Evolutionary conservation across 2,113 vertebrate species (phyloP), one percentile per base, ranked within the genome.

Genomic region (Choloepus hoffmanni): DNA sequence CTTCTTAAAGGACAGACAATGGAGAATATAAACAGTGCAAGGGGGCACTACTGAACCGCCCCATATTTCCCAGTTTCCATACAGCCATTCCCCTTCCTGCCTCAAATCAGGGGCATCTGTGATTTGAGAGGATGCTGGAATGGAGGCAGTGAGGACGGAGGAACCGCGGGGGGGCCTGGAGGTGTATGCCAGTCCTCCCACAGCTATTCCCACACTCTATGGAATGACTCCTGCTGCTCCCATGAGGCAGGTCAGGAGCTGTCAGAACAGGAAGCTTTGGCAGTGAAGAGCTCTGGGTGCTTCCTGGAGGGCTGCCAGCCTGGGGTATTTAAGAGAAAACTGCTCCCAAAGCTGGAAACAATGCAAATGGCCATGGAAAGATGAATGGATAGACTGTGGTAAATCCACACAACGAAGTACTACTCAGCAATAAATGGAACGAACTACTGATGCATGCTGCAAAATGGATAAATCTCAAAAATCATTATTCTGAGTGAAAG

Each of bases 141-240:
- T 0, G 9, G 62, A 90, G 65, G 26, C 0, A 5, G 28, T 2
- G 14, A 26, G 4, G 3, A 45, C 24, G 36, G 16, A 7, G 9
- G 28, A 21, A n/a, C 3, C 4, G 67, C 48, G n/a, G 16, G 45
- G 28, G 18, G 48, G 8, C n/a, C 0, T 4, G 55, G 70, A 88
- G 24, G 48, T 6, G 43, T 23, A 3, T 5, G n/a, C 7, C 9
- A 36, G 26, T 30, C n/a, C 45, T 76, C 79, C 33, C 24, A n/a
- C 5, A 62, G 11, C 16, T 33, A 2, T 43, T 50, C 13, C 23
- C 12, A 23, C 5, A 10, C 21, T 33, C 62, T 81, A 45, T 1
- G 8, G 33, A 45, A 12, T 16, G 33, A 65, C 7, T 14, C 43
- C 84, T 55, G n/a, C 40, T 0, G 0, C 33, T 58, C 33, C 24